Evolutionary conservation across 2,797 vertebrate genomes (phyloP).

Genomic region (Tangara arthus): DNA sequence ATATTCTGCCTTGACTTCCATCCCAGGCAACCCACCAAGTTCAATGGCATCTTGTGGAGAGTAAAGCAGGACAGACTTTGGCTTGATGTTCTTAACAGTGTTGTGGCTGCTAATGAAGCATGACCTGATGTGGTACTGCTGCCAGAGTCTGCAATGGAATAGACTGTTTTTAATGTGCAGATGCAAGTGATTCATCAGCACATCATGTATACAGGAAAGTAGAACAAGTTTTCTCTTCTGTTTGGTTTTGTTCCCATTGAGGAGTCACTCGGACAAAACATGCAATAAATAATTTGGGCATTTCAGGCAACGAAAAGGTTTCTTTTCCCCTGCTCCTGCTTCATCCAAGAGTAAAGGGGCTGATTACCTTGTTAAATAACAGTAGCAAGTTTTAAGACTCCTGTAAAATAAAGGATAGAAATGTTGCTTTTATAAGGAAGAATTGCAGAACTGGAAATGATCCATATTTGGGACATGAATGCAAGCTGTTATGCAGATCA

Average conservation of each 20-base stretch:
- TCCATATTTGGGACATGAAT: slow-evolving; percentile 54
- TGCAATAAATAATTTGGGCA: not conserved
- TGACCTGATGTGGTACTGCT: not conserved
- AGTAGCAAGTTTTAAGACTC: not conserved
- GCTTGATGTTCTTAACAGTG: slow-evolving; percentile 7
- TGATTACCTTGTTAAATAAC: not conserved
- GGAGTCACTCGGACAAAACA: not conserved
- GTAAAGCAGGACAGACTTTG: not conserved
- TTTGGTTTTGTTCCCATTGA: not conserved
- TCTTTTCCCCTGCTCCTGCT: not conserved
- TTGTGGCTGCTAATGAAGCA: slow-evolving; percentile 31
- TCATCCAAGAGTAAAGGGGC: not conserved
- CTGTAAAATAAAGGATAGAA: not conserved
- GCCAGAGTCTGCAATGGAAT: not conserved
- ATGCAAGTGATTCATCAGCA: not conserved
- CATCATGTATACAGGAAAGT: not conserved
- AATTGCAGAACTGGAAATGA: slow-evolving; percentile 39
- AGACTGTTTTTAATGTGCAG: not conserved
- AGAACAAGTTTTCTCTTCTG: not conserved
- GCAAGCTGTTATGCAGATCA: slow-evolving; percentile 64
- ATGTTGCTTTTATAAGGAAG: not conserved
- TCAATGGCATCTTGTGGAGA: slow-evolving; percentile 10
- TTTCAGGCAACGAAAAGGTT: not conserved
- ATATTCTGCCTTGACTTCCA: slow-evolving; percentile 14
- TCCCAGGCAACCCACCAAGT: slow-evolving; percentile 21